These are phyloP conservation scores for Pseudococcus longispinus DNA, from an alignment of 2,888 invertebrate species.

Conservation along the genomic window DNA sequence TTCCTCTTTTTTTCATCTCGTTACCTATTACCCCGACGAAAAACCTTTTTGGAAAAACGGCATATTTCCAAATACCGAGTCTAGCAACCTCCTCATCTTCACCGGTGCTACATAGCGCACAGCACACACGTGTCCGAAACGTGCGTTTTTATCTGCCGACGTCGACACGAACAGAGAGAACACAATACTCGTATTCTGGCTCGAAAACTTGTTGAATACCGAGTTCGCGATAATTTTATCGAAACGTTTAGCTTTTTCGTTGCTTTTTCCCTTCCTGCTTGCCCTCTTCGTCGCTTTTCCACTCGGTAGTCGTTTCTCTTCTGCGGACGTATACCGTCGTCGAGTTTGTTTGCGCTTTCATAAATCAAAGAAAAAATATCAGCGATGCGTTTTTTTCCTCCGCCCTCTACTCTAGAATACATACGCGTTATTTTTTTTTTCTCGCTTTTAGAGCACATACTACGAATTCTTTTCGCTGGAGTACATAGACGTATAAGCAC, in stretches of 20 bases:
- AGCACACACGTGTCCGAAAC: not conserved
- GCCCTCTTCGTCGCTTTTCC: not conserved
- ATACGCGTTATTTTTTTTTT: not conserved
- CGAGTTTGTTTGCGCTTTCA: not conserved
- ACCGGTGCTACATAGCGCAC: not conserved
- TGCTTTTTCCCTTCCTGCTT: not conserved
- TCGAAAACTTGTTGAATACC: slow-evolving; percentile 16
- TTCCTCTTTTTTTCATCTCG: not conserved
- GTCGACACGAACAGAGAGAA: not conserved
- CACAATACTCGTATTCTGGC: not conserved
- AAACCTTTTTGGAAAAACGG: not conserved
- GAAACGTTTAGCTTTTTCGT: slow-evolving; percentile 18
- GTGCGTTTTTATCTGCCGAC: not conserved
- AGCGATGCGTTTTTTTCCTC: not conserved
- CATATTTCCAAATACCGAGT: not conserved
- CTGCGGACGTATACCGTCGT: not conserved
- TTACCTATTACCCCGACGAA: not conserved
- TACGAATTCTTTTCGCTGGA: no score
- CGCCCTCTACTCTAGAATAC: not conserved
- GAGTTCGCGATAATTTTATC: not conserved
- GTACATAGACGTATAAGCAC: no score
- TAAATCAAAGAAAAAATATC: slow-evolving; percentile 12
- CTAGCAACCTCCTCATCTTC: not conserved
- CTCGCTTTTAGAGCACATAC: not conserved
- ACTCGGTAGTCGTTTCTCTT: not conserved